A percentile compares a stretch with the other conserved stretches of the same genome.
These are phyloP conservation scores for Urocitellus parryii DNA, from an alignment of 2,113 vertebrate genomes.

Conservation along the genomic window DNA sequence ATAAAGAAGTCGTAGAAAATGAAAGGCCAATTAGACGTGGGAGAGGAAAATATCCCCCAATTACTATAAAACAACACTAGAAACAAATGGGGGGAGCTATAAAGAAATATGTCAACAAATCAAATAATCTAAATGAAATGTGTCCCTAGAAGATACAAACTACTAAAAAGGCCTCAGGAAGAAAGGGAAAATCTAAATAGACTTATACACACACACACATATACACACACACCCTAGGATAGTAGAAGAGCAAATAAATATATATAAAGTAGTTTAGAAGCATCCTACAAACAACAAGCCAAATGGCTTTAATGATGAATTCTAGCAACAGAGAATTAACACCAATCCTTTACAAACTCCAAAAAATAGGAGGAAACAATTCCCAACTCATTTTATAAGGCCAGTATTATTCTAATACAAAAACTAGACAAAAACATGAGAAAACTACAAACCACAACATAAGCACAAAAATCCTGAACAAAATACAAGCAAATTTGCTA, in stretches of 20 bases:
- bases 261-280: not conserved
- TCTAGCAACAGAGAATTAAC: constrained; percentile 43
- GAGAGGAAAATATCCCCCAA: not conserved
- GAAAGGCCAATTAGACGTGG: not conserved
- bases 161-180: constrained; percentile 5
- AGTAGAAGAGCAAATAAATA: too few relatives aligned
- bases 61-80: not conserved
- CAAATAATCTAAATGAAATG: constrained; percentile 8
- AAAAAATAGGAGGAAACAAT: not conserved
- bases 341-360: constrained; percentile 1
- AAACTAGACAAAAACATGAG: not conserved
- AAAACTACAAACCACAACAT: not conserved
- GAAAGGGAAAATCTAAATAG: not conserved
- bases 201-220: not conserved
- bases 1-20: not conserved
- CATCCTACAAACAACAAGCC: not conserved
- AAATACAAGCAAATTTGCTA: not conserved
- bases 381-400: not conserved
- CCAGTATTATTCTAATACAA: constrained; percentile 21
- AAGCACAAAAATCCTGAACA: not conserved
- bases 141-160: constrained; percentile 30
- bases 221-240: too few relatives aligned
- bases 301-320: not conserved
- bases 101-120: constrained; percentile 19
- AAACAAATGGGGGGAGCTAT: not conserved